A percentile compares a stretch with the other conserved stretches of the same genome.
phyloP scores from a whole-genome alignment of 1,140 invertebrate genomes.

The Drosophila fuyamai region DNA sequence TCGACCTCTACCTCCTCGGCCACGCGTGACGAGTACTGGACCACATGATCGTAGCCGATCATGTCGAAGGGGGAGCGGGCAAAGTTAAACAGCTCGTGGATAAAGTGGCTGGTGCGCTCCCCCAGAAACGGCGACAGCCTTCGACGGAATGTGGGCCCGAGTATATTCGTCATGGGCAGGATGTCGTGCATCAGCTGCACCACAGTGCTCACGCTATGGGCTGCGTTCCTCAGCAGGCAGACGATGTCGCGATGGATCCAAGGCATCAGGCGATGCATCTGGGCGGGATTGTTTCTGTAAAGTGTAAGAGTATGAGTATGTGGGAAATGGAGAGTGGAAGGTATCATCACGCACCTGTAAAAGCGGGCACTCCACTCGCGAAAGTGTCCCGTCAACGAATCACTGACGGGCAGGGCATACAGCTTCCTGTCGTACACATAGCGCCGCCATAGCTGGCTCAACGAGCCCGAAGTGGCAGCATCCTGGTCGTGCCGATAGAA shows the following conservation, averaged over 20 bases:
- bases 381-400: slow-evolving; percentile 87
- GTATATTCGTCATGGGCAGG: slow-evolving; percentile 90
- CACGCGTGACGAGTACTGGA: slow-evolving; percentile 85
- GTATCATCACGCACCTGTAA: slow-evolving; percentile 86
- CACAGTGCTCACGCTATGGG: slow-evolving; percentile 88
- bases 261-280: slow-evolving; percentile 92
- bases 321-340: slow-evolving; percentile 4
- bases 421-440: slow-evolving; percentile 91
- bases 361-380: slow-evolving; percentile 91
- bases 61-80: slow-evolving; percentile 94
- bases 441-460: slow-evolving; percentile 86
- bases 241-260: slow-evolving; percentile 94
- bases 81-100: slow-evolving; percentile 95
- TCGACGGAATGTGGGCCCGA: slow-evolving; percentile 89
- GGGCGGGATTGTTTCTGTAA: slow-evolving; percentile 90
- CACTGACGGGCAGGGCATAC: slow-evolving; percentile 89
- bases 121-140: slow-evolving; percentile 86
- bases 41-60: slow-evolving; percentile 89
- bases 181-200: slow-evolving; percentile 89
- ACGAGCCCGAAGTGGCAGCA: slow-evolving; percentile 46
- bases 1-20: slow-evolving; percentile 74
- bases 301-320: slow-evolving; percentile 15
- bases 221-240: slow-evolving; percentile 88
- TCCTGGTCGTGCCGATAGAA: slow-evolving; percentile 74
- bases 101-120: slow-evolving; percentile 91